Conservation (phyloP, 2,113 vertebrate genomes). For the Prolemur simus region DNA sequence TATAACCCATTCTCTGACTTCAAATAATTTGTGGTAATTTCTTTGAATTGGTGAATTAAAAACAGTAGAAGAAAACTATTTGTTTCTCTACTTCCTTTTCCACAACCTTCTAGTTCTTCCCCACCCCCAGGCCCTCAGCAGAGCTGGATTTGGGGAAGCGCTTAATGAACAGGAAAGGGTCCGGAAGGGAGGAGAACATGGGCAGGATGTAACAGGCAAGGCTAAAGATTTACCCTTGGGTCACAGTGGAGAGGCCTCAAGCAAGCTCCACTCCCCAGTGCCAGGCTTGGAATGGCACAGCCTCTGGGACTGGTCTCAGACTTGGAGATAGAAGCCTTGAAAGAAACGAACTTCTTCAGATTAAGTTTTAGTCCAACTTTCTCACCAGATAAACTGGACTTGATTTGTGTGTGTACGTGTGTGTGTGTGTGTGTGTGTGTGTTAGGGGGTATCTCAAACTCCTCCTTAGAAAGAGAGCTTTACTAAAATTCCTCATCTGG, state of each 20-base stretch:
- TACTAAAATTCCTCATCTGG: not conserved
- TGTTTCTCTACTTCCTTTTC: not conserved
- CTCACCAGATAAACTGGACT: not conserved
- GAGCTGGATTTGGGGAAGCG: not conserved
- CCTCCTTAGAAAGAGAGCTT: constrained; percentile 9
- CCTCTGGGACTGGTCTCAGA: not conserved
- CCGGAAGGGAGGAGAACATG: not conserved
- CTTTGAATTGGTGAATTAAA: not conserved
- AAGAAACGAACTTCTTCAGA: not conserved
- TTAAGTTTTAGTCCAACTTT: constrained; percentile 21
- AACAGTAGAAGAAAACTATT: not conserved
- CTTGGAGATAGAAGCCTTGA: not conserved
- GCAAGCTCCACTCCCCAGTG: not conserved
- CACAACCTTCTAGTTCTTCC: not conserved
- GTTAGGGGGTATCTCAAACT: not conserved
- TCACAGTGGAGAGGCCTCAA: not conserved
- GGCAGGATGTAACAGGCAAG: constrained; percentile 39
- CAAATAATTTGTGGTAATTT: not conserved
- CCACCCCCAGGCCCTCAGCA: not conserved
- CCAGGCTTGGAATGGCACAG: not conserved
- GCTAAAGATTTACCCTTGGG: constrained; percentile 7
- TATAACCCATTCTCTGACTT: not conserved
- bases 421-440: not conserved
- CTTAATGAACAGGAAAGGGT: constrained; percentile 36
- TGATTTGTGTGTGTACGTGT: not conserved